Percentiles rank a stretch among this genome's conserved stretches.
Evolutionary conservation across 2,888 invertebrate genomes (phyloP).

Genomic region (Nomada ruficornis): DNA sequence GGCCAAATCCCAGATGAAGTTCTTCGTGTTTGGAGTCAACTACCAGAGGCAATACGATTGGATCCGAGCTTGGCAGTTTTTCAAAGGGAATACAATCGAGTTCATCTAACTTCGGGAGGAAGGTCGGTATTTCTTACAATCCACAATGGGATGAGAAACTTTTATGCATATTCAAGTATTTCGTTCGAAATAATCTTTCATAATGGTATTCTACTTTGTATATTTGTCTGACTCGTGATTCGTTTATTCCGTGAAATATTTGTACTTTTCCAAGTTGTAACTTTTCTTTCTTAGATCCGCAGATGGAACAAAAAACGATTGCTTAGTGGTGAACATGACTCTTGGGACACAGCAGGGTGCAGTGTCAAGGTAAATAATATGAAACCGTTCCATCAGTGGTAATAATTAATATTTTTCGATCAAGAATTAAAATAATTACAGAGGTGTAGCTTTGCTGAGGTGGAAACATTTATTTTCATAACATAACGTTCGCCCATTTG

Average conservation of each 20-base stretch:
- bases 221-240: neutral
- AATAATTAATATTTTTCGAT: neutral
- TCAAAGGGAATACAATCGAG: constrained; percentile 86
- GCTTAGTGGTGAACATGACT: constrained; percentile 75
- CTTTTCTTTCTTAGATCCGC: constrained; percentile 32
- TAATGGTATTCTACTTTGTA: neutral
- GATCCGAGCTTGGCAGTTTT: constrained; percentile 89
- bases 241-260: too few species aligned
- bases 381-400: neutral
- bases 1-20: constrained; percentile 79
- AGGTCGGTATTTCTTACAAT: constrained; percentile 50
- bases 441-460: too few species aligned
- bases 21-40: constrained; percentile 87
- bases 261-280: neutral
- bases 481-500: too few species aligned
- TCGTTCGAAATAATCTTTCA: too few species aligned
- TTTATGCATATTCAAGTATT: neutral
- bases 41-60: constrained; percentile 88
- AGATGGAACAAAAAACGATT: constrained; percentile 62
- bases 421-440: neutral
- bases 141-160: neutral
- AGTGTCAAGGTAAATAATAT: constrained; percentile 59
- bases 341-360: constrained; percentile 55
- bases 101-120: constrained; percentile 56
- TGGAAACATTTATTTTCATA: too few species aligned